Base-by-base conservation (phyloP, 2,888 invertebrate genomes). In the Drosophila recens region DNA sequence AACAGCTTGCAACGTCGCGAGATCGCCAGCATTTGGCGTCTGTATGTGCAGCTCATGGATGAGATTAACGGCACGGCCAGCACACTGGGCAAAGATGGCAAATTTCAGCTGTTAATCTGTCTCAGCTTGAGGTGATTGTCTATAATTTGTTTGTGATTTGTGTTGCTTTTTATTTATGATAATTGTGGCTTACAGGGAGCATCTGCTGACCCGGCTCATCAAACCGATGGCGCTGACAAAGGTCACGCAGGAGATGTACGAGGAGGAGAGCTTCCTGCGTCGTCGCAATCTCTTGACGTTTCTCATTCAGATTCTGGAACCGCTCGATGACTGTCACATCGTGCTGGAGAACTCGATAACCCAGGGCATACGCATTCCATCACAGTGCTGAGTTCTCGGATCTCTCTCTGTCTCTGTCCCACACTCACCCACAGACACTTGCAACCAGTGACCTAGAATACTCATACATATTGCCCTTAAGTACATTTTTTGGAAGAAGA, bases 61-160 rank as follows among this genome's bases (percentile, higher is more conserved):
- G 97, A 97, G 92, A 97, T 99, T 72, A 96, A 96, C 91, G 95
- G 95, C 53, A 96, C 96, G 1, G 97, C 97, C 61, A 95, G 95
- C 87, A 94, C 91, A 13, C 71, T 93, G 58, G 99, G 99, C 59
- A 99, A 99, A 92, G 99, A 99, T 93, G 99, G 98, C 54, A 98
- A 98, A 93, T 99, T 99, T 92, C 99, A 99, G 93, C 94, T 99
- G 42, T 98, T 99, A 91, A 96, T 99, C 82, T 98, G 99, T 92
- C 95, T 99, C 36, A 97, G 98, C 90, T 95, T 97, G 82, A 96
- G 98, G 98, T 98, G 11, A 34, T 6, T 42, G 4, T 0, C 11
- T 8, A 11, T 13, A 34, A 38, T 42, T n/a, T 33, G 20, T 46
- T n/a, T 9, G 0, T 33, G 36, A 30, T 46, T n/a, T 9, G 0